Percentiles rank a stretch among this genome's conserved stretches.
phyloP scores from a whole-genome alignment of 2,888 invertebrate genomes.

The Machimus atricapillus region DNA sequence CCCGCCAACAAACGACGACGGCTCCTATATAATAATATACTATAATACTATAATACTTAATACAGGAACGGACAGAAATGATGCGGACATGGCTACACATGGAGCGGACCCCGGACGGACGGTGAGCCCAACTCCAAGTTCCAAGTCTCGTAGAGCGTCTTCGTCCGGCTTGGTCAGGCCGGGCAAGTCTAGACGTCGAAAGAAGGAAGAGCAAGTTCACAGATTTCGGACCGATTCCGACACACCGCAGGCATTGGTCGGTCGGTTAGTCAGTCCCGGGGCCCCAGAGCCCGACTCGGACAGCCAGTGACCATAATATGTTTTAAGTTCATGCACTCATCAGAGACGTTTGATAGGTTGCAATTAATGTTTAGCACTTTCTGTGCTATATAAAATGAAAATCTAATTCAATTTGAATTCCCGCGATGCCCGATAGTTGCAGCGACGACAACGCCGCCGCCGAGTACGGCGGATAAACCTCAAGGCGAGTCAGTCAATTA shows the following conservation, averaged over 20 bases:
- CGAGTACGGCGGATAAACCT: neutral
- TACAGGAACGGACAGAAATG: neutral
- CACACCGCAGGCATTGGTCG: neutral
- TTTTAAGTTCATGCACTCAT: neutral
- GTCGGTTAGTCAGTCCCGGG: neutral
- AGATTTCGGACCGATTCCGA: neutral
- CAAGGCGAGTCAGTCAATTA: slow-evolving; percentile 26
- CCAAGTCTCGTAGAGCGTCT: neutral
- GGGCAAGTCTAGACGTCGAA: slow-evolving; percentile 23
- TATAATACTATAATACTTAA: neutral
- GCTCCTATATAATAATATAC: slow-evolving; percentile 5
- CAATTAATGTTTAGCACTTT: slow-evolving; percentile 12
- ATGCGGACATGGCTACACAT: neutral
- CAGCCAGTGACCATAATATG: neutral
- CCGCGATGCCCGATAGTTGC: neutral
- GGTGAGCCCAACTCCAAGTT: neutral
- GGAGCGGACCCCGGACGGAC: neutral
- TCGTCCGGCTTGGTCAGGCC: neutral
- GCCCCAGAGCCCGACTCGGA: neutral
- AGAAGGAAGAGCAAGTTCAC: slow-evolving; percentile 35
- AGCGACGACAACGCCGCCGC: neutral
- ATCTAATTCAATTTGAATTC: slow-evolving; percentile 9
- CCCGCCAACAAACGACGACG: neutral
- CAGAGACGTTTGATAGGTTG: neutral
- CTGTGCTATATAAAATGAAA: neutral